phyloP scores from a whole-genome alignment of 2,797 vertebrate species.

The Squalus acanthias region DNA sequence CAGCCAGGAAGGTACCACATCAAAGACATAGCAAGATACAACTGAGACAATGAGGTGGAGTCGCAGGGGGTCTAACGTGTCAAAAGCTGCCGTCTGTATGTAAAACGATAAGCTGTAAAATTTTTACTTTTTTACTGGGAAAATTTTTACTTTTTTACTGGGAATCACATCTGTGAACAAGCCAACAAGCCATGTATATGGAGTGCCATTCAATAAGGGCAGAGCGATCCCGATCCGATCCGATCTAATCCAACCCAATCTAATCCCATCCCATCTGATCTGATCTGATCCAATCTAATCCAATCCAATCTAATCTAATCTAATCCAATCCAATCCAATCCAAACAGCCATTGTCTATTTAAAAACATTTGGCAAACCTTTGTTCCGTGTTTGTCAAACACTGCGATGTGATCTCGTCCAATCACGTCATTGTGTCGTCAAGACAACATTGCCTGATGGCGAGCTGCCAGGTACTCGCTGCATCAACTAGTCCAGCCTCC shows the following conservation, averaged over 20 bases:
- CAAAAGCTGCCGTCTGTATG: too few relatives aligned
- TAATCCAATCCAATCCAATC: neutral
- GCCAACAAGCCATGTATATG: too few relatives aligned
- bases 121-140: too few relatives aligned
- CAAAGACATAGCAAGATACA: too few relatives aligned
- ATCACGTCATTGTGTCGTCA: neutral
- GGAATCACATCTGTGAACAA: too few relatives aligned
- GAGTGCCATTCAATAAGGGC: too few relatives aligned
- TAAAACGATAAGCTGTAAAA: too few relatives aligned
- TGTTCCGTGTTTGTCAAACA: neutral
- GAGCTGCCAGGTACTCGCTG: neutral
- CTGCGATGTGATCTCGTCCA: neutral
- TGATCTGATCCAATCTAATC: neutral
- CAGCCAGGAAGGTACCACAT: too few relatives aligned
- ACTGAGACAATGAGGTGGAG: too few relatives aligned
- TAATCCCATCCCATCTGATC: too few relatives aligned
- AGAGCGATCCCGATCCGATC: neutral
- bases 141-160: too few relatives aligned
- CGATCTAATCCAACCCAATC: neutral
- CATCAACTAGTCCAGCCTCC: neutral
- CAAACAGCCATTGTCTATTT: neutral
- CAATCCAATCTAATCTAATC: neutral
- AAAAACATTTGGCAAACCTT: neutral
- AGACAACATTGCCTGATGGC: neutral
- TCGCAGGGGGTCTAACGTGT: too few relatives aligned